Percentiles rank a stretch among this genome's conserved stretches.
Evolutionary conservation across 1,140 invertebrate species (phyloP).

Genomic region (Acromyrmex heyeri): DNA sequence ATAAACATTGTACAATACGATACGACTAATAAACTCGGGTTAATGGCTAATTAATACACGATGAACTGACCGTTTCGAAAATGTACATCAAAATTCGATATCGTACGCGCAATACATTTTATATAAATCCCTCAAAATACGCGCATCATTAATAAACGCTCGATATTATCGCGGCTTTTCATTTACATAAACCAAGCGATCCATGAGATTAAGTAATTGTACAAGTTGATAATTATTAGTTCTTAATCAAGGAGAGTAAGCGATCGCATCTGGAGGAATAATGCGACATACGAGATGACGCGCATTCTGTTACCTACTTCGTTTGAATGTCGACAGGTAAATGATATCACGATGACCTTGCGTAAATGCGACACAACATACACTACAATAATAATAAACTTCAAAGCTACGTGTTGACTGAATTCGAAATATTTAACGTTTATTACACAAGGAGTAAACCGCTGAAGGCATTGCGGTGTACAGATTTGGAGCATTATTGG

Average conservation of each 20-base stretch:
- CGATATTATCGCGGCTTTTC: not conserved
- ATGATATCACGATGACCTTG: not conserved
- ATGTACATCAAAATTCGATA: not conserved
- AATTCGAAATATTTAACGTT: conserved; percentile 7
- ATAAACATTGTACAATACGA: not conserved
- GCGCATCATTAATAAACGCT: not conserved
- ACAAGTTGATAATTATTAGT: not conserved
- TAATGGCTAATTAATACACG: conserved; percentile 19
- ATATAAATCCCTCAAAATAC: not conserved
- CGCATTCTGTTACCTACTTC: not conserved
- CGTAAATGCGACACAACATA: not conserved
- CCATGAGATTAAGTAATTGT: not conserved
- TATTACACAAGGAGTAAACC: not conserved
- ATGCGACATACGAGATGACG: not conserved
- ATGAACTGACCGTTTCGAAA: conserved; percentile 9
- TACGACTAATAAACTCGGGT: not conserved
- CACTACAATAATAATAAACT: not conserved
- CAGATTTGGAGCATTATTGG: too few relatives aligned
- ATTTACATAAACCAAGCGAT: not conserved
- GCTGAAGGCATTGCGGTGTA: too few relatives aligned
- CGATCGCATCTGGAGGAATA: not conserved
- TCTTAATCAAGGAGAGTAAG: not conserved
- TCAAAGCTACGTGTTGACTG: not conserved
- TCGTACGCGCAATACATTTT: not conserved
- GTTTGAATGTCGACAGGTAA: not conserved